Evolutionary conservation across 2,888 invertebrate genomes (phyloP).

Genomic region (Gryllus longicercus): DNA sequence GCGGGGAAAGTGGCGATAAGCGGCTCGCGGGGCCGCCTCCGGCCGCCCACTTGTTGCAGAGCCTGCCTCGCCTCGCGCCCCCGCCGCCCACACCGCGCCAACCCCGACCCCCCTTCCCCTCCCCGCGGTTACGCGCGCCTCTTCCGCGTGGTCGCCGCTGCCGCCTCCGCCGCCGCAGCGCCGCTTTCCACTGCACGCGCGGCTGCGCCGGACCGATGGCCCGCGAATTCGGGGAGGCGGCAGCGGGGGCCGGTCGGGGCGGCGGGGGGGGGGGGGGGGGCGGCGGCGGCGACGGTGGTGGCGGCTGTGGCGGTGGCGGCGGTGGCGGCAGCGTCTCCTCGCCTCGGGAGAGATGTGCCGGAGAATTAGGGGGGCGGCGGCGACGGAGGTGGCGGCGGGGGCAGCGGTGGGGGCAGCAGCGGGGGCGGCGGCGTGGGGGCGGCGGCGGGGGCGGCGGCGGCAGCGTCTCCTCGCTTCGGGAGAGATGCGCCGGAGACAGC

Average conservation of each 20-base stretch:
- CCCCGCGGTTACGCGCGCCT: neutral
- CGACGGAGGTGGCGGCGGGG: too few species aligned
- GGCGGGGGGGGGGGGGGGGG: too few species aligned
- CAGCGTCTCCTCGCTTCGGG: too few species aligned
- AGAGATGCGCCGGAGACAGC: too few species aligned
- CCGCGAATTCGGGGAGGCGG: neutral
- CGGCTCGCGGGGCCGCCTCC: conserved; percentile 4
- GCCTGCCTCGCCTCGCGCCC: neutral
- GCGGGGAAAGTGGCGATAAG: conserved; percentile 17
- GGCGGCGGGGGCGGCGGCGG: too few species aligned
- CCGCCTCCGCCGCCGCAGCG: neutral
- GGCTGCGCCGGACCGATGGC: neutral
- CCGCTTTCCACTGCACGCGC: neutral
- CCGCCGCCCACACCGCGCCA: neutral
- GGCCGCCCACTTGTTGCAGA: neutral
- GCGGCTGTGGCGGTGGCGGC: neutral
- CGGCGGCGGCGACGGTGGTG: neutral
- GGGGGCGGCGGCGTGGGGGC: too few species aligned
- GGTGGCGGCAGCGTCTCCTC: too few species aligned
- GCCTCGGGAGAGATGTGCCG: too few species aligned
- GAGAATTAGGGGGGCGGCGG: too few species aligned
- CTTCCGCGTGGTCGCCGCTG: neutral
- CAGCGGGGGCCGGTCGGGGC: neutral
- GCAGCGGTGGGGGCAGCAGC: too few species aligned
- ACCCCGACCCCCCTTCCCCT: neutral